phyloP scores from a whole-genome alignment of 2,113 vertebrate genomes.

The Penelope pileata region DNA sequence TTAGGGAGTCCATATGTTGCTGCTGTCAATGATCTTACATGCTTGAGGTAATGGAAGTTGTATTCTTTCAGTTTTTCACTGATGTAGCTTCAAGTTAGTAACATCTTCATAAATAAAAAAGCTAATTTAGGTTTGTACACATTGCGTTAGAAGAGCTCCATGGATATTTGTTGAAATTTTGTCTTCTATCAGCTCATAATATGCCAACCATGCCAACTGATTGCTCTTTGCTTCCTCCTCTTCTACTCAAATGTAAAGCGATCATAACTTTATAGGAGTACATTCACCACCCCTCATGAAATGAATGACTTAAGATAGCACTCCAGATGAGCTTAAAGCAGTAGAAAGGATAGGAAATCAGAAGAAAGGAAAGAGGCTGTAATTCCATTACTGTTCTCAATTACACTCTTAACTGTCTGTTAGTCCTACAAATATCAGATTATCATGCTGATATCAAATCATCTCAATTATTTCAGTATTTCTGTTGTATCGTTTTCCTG shows the following conservation, averaged over 20 bases:
- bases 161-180: background rate
- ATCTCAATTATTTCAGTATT: conserved; percentile 56
- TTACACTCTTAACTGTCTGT: conserved; percentile 48
- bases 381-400: conserved; percentile 29
- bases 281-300: background rate
- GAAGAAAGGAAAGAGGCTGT: conserved; percentile 40
- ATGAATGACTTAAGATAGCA: background rate
- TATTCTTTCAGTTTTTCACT: background rate
- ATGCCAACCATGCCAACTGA: background rate
- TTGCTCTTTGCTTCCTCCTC: background rate
- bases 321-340: background rate
- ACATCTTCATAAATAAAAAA: background rate
- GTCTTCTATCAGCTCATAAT: background rate
- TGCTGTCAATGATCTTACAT: background rate
- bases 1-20: background rate
- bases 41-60: background rate
- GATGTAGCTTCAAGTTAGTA: background rate
- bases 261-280: background rate
- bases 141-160: background rate
- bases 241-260: background rate
- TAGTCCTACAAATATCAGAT: conserved; percentile 53
- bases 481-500: conserved; percentile 40
- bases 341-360: conserved; percentile 30
- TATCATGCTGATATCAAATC: conserved; percentile 30
- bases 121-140: background rate